Percentiles rank a stretch among this genome's conserved stretches.
These are phyloP conservation scores for Nothoprocta pentlandii DNA, from an alignment of 2,113 vertebrate genomes.

Conservation along the genomic window DNA sequence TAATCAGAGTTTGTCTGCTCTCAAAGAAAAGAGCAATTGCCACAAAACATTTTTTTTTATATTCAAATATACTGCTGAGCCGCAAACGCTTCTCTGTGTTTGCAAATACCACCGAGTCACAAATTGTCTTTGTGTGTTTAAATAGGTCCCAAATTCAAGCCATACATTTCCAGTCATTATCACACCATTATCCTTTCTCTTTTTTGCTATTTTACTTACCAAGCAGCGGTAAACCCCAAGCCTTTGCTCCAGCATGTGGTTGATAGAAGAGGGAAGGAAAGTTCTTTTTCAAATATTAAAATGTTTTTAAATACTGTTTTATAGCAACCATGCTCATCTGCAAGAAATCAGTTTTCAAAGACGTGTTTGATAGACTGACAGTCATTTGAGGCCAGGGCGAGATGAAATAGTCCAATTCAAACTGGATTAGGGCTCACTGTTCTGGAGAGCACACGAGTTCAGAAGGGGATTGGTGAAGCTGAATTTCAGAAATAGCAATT, in stretches of 20 bases:
- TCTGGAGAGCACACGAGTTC: conserved; percentile 48
- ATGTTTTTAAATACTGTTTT: conserved; percentile 55
- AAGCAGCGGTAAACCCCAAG: conserved; percentile 56
- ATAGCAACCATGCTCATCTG: conserved; percentile 48
- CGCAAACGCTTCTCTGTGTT: conserved; percentile 42
- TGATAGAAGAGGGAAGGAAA: conserved; percentile 62
- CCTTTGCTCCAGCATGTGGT: conserved; percentile 58
- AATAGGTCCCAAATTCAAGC: conserved; percentile 53
- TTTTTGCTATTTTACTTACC: conserved; percentile 48
- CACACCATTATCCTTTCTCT: conserved; percentile 60
- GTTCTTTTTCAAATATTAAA: conserved; percentile 51
- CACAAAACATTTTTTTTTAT: background rate
- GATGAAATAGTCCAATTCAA: conserved; percentile 33
- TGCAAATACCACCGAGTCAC: background rate
- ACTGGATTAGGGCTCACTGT: background rate
- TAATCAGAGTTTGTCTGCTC: background rate
- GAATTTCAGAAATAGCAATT: conserved; percentile 16
- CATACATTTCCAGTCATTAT: conserved; percentile 64
- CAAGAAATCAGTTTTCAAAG: conserved; percentile 68
- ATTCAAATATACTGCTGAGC: background rate
- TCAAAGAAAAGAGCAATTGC: background rate
- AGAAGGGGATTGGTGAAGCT: background rate
- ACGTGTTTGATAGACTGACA: conserved; percentile 56
- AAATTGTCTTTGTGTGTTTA: conserved; percentile 54
- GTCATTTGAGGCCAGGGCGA: background rate